Evolutionary conservation across 2,888 invertebrate genomes (phyloP).

Genomic region (Tachystola acroxantha): DNA sequence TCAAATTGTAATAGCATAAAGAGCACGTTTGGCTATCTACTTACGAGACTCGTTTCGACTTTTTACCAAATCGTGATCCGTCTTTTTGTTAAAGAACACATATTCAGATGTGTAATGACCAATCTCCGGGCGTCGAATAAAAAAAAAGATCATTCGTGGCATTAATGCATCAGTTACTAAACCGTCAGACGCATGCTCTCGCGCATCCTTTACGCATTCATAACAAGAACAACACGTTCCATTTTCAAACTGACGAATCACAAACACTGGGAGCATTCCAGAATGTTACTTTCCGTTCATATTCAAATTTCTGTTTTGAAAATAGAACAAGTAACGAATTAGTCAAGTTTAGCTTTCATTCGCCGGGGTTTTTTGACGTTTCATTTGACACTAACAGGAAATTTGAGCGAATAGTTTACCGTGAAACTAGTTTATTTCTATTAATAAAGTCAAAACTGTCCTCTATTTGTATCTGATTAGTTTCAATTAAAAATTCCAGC

Average conservation of each 20-base stretch:
- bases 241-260: slow-evolving; percentile 64
- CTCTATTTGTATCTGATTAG: slow-evolving; percentile 27
- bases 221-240: slow-evolving; percentile 70
- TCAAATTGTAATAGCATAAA: slow-evolving; percentile 67
- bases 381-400: slow-evolving; percentile 49
- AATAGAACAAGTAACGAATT: slow-evolving; percentile 18
- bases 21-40: slow-evolving; percentile 70
- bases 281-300: slow-evolving; percentile 52
- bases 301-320: slow-evolving; percentile 46
- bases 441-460: slow-evolving; percentile 20
- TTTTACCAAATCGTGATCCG: slow-evolving; percentile 69
- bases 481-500: slow-evolving; percentile 44
- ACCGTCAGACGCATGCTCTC: slow-evolving; percentile 71
- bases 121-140: slow-evolving; percentile 69
- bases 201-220: slow-evolving; percentile 73
- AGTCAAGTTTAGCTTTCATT: slow-evolving; percentile 9
- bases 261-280: slow-evolving; percentile 62
- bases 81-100: slow-evolving; percentile 68
- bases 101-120: slow-evolving; percentile 77
- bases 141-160: slow-evolving; percentile 64
- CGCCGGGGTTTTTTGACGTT: slow-evolving; percentile 23
- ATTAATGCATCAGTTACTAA: slow-evolving; percentile 78
- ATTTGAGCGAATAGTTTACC: slow-evolving; percentile 39
- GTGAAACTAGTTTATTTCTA: slow-evolving; percentile 1
- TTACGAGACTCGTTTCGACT: slow-evolving; percentile 60